These are phyloP conservation scores for Hylaea fasciaria DNA, from an alignment of 2,888 invertebrate species.

Conservation along the genomic window DNA sequence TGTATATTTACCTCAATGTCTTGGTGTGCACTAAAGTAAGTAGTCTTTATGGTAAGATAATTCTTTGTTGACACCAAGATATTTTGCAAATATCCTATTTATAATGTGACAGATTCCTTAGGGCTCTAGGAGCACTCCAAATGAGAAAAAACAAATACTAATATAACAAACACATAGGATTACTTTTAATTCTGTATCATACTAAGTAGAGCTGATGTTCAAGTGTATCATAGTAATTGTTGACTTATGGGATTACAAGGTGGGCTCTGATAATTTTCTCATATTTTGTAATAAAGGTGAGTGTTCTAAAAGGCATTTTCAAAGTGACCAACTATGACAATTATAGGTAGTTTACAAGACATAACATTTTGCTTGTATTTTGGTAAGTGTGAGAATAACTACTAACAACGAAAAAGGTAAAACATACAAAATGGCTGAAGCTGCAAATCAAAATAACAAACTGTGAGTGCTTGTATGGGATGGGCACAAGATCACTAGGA, in stretches of 20 bases:
- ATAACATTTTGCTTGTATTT: conserved; percentile 36
- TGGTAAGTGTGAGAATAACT: conserved; percentile 45
- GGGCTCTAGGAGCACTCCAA: too few relatives aligned
- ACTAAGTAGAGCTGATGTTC: too few relatives aligned
- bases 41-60: too few relatives aligned
- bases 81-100: too few relatives aligned
- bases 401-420: conserved; percentile 51
- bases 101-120: too few relatives aligned
- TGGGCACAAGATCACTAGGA: conserved; percentile 41
- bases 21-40: too few relatives aligned
- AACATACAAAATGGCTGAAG: conserved; percentile 50
- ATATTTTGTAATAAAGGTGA: conserved; percentile 16
- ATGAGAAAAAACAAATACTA: too few relatives aligned
- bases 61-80: too few relatives aligned
- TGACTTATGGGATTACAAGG: neutral
- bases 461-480: conserved; percentile 58
- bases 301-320: neutral
- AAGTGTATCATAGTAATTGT: neutral
- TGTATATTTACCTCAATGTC: too few relatives aligned
- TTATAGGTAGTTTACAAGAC: conserved; percentile 2
- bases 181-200: too few relatives aligned
- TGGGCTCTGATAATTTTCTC: conserved; percentile 8
- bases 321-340: neutral
- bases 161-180: too few relatives aligned
- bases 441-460: conserved; percentile 50